These are phyloP conservation scores for Hirtodrosophila duncani DNA, from an alignment of 2,888 invertebrate genomes.

Conservation along the genomic window DNA sequence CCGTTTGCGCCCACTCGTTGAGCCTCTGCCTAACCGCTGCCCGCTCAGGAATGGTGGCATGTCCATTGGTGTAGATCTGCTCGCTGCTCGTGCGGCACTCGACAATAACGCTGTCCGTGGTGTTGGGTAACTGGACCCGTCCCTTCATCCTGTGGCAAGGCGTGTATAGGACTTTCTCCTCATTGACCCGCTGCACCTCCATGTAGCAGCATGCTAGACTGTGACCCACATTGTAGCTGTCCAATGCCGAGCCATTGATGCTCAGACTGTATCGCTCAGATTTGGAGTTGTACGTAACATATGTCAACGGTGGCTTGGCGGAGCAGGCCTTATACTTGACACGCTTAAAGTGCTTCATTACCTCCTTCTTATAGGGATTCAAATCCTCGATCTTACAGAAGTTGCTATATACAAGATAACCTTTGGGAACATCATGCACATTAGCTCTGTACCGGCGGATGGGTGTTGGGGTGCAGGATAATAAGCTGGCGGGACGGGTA, in stretches of 20 bases:
- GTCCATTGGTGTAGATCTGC: conserved; percentile 78
- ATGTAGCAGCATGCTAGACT: conserved; percentile 78
- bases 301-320: conserved; percentile 73
- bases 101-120: conserved; percentile 79
- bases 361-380: conserved; percentile 81
- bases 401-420: conserved; percentile 80
- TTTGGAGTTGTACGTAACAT: conserved; percentile 58
- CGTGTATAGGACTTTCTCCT: conserved; percentile 66
- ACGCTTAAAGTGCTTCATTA: conserved; percentile 80
- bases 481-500: no score
- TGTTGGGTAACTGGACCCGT: conserved; percentile 70
- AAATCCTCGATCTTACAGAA: conserved; percentile 83
- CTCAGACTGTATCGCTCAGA: conserved; percentile 63
- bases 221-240: conserved; percentile 52
- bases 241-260: conserved; percentile 62
- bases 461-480: no score
- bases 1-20: conserved; percentile 54
- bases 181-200: conserved; percentile 68
- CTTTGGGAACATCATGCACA: conserved; percentile 70
- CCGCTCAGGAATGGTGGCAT: conserved; percentile 80
- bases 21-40: conserved; percentile 79
- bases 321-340: conserved; percentile 81
- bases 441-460: no score
- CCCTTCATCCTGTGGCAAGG: conserved; percentile 79
- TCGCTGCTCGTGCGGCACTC: conserved; percentile 77